These are phyloP conservation scores for Limulus polyphemus DNA, from an alignment of 2,888 invertebrate species.

Conservation along the genomic window DNA sequence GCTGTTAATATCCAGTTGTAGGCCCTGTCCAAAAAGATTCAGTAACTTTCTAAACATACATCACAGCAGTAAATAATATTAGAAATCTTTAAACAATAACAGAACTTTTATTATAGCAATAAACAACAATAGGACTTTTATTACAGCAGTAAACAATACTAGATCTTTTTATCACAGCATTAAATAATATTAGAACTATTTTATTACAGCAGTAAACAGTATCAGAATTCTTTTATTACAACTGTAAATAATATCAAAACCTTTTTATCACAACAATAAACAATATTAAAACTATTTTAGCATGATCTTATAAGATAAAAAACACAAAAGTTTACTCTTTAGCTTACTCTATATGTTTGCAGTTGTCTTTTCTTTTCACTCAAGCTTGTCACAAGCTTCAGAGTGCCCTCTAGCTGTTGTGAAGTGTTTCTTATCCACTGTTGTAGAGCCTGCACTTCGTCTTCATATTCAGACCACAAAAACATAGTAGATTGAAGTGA, in stretches of 20 bases:
- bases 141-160: background rate
- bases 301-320: background rate
- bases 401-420: slow-evolving; percentile 52
- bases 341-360: slow-evolving; percentile 55
- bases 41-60: background rate
- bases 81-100: background rate
- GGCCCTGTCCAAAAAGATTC: slow-evolving; percentile 34
- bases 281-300: too few species aligned
- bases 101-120: background rate
- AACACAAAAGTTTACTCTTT: background rate
- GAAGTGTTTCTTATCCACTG: slow-evolving; percentile 66
- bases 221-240: too few species aligned
- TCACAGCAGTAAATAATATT: background rate
- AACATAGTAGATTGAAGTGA: slow-evolving; percentile 65
- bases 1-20: slow-evolving; percentile 66
- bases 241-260: too few species aligned
- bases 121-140: background rate
- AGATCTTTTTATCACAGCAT: background rate
- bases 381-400: slow-evolving; percentile 67
- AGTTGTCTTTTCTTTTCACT: slow-evolving; percentile 84
- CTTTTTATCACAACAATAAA: too few species aligned
- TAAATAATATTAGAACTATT: too few species aligned
- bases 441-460: slow-evolving; percentile 61
- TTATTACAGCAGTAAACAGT: too few species aligned
- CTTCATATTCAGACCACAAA: slow-evolving; percentile 80